phyloP scores from a whole-genome alignment of 2,113 vertebrate species.

The Girardinichthys multiradiatus region DNA sequence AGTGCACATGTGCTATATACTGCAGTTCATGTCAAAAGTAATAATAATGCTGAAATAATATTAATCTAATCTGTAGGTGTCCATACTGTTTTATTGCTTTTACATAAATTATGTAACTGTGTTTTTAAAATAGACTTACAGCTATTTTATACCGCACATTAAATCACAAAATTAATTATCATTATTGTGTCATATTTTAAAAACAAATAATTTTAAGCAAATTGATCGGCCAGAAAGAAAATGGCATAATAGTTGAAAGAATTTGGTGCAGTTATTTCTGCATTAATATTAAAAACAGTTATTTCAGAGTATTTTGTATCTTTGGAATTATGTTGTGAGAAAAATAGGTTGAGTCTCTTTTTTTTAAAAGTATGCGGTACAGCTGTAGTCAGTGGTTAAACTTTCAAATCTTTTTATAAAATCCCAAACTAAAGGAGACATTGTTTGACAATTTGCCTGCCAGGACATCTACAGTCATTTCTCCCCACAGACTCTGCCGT shows the following conservation, averaged over 20 bases:
- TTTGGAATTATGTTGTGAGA: background rate
- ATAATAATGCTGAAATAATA: no score
- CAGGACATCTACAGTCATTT: background rate
- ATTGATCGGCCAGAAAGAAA: background rate
- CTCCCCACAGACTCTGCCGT: background rate
- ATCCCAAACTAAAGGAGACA: background rate
- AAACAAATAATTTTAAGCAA: background rate
- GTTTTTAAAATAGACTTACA: background rate
- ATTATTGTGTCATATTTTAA: background rate
- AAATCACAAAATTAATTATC: background rate
- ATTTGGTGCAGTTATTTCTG: background rate
- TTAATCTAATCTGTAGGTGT: no score
- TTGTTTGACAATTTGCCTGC: constrained; percentile 1
- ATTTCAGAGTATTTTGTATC: background rate
- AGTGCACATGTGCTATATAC: no score
- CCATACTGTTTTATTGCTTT: no score
- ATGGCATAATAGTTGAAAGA: background rate
- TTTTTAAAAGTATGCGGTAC: background rate
- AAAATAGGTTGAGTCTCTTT: background rate
- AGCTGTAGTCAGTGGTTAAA: background rate
- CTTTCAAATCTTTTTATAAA: background rate
- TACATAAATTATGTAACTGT: no score
- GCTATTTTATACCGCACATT: no score
- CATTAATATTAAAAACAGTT: background rate
- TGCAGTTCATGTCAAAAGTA: no score